phyloP scores from a whole-genome alignment of 2,797 vertebrate genomes.

The Mallotus villosus region DNA sequence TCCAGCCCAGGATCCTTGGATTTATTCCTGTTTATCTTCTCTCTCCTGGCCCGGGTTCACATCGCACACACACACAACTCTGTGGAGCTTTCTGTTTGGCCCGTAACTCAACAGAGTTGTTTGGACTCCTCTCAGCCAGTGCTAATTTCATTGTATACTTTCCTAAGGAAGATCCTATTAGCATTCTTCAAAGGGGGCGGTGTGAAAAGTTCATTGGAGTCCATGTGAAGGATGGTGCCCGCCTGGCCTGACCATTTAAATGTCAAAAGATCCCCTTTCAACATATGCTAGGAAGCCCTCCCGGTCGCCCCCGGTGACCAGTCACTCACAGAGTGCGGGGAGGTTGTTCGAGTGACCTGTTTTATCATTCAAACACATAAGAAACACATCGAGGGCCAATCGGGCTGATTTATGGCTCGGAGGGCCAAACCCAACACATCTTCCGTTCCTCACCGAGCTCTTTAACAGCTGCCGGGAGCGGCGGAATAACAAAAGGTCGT shows the following conservation, averaged over 20 bases:
- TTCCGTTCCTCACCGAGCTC: slow-evolving; percentile 15
- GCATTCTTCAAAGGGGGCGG: slow-evolving; percentile 64
- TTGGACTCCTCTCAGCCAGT: slow-evolving; percentile 66
- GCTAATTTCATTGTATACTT: slow-evolving; percentile 71
- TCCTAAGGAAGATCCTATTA: slow-evolving; percentile 65
- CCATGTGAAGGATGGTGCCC: slow-evolving; percentile 50
- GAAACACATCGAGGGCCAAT: slow-evolving; percentile 23
- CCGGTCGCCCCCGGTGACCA: slow-evolving; percentile 42
- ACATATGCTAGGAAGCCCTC: slow-evolving; percentile 48
- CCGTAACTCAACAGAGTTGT: slow-evolving; percentile 69
- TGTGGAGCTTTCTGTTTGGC: slow-evolving; percentile 58
- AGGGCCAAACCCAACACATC: not conserved
- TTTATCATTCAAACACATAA: slow-evolving; percentile 59
- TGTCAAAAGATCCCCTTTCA: slow-evolving; percentile 68
- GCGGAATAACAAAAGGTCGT: not conserved
- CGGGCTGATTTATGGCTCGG: slow-evolving; percentile 37
- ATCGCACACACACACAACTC: slow-evolving; percentile 61
- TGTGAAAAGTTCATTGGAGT: slow-evolving; percentile 75
- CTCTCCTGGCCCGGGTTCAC: slow-evolving; percentile 65
- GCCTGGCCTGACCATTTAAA: slow-evolving; percentile 63
- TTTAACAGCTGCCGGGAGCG: slow-evolving; percentile 13
- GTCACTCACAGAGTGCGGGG: slow-evolving; percentile 47
- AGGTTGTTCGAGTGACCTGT: slow-evolving; percentile 39
- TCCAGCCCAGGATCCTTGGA: slow-evolving; percentile 36
- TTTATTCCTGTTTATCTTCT: slow-evolving; percentile 79